Percentiles rank a stretch among this genome's conserved stretches.
Evolutionary conservation across 2,888 invertebrate genomes (phyloP).

Genomic region (Unio pictorum): DNA sequence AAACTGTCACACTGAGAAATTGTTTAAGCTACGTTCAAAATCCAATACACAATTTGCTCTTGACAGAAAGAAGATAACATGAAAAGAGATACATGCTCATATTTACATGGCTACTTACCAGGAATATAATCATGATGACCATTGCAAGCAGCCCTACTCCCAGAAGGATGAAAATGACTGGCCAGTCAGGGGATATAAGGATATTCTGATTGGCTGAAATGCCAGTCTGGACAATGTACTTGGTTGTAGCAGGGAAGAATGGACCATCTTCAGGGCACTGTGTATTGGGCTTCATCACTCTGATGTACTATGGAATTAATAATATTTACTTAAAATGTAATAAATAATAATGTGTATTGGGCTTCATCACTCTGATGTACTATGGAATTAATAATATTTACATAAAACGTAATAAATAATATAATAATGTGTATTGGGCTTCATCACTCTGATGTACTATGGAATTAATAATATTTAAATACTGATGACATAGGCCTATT

Average conservation of each 20-base stretch:
- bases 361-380: conserved; percentile 67
- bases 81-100: neutral
- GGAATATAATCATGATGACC: conserved; percentile 61
- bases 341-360: conserved; percentile 34
- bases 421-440: conserved; percentile 40
- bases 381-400: conserved; percentile 33
- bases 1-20: too few species aligned
- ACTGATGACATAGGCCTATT: too few species aligned
- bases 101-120: conserved; percentile 48
- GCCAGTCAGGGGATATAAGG: conserved; percentile 68
- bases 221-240: conserved; percentile 62
- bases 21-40: too few species aligned
- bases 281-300: conserved; percentile 63
- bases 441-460: conserved; percentile 68
- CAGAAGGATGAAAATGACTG: conserved; percentile 63
- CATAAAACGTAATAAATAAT: neutral
- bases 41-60: too few species aligned
- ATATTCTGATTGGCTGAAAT: conserved; percentile 61
- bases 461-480: conserved; percentile 13
- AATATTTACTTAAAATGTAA: conserved; percentile 1
- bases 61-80: too few species aligned
- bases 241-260: conserved; percentile 66
- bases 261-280: conserved; percentile 66
- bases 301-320: conserved; percentile 59
- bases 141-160: conserved; percentile 58